Base-by-base conservation (phyloP, 2,113 vertebrate species). In the Elephas maximus region DNA sequence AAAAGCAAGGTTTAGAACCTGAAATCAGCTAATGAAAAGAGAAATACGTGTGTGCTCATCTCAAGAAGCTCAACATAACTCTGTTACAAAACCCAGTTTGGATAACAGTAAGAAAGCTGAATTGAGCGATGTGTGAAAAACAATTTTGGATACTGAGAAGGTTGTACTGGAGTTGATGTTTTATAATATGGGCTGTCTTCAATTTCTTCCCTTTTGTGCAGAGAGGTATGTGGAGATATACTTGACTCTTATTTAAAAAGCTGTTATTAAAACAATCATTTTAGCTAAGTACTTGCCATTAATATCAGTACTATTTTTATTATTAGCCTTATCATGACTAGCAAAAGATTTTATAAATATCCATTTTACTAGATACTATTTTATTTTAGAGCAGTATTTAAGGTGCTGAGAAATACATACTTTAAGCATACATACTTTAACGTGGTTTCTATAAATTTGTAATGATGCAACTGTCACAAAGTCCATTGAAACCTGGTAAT, bases 81-180 rank as follows among this genome's bases (percentile, higher is more conserved):
- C 48, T 86, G 51, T 12, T 79, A 53, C 62, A 94, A 71, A 78
- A n/a, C 44, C 8, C 33, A 96, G 41, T 81, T 77, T 77, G 33
- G 9, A 87, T 82, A 88, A 86, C 33, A 91, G 73, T 79, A 10
- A 95, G 21, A 88, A 85, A 85, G 17, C 60, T 92, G 26, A 90
- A 71, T 90, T 60, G 57, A 18, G 5, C 71, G 3, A 76, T 17
- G 30, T 7, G 23, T 90, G 53, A 11, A 94, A 90, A 33, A 15
- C 17, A 63, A 76, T 44, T 63, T 87, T 91, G 30, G 24, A 65
- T 89, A 86, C 63, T 67, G 53, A 91, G 33, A 74, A 84, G 33
- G 3, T 2, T 80, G 2, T 63, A 44, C 20, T 87, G 1, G 12
- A 88, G 65, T 76, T 60, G 44, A 78, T 5, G 15, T 79, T 92